Conservation (phyloP, 2,888 invertebrate genomes). For the Cremastinae sp. region DNA sequence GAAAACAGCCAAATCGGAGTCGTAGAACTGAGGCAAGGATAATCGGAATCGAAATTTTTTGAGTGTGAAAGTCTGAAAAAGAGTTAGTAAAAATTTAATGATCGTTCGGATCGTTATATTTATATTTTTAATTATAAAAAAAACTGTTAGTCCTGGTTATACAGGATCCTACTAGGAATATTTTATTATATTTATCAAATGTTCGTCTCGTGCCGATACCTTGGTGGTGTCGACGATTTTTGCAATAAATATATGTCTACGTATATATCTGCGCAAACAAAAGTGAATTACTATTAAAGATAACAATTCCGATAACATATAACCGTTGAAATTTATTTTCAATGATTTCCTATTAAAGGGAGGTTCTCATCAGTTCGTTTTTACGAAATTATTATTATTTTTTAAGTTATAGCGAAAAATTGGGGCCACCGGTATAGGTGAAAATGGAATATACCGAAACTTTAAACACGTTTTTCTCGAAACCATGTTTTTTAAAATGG, state of each 20-base stretch:
- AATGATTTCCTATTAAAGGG: too few species aligned
- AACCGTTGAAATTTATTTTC: too few species aligned
- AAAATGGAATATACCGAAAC: too few species aligned
- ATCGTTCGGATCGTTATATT: slow-evolving; percentile 65
- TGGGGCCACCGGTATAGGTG: too few species aligned
- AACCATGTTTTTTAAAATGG: too few species aligned
- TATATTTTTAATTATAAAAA: slow-evolving; percentile 62
- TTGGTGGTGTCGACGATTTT: slow-evolving; percentile 41
- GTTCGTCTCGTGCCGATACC: slow-evolving; percentile 36
- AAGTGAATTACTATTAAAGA: slow-evolving; percentile 48
- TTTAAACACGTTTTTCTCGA: too few species aligned
- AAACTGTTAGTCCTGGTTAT: slow-evolving; percentile 73
- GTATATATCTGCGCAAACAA: slow-evolving; percentile 30
- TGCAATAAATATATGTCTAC: slow-evolving; percentile 51
- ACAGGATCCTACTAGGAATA: slow-evolving; percentile 70
- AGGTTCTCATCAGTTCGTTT: too few species aligned
- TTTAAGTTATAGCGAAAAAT: too few species aligned
- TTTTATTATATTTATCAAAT: slow-evolving; percentile 73
- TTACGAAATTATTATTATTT: too few species aligned
- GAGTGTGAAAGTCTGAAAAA: slow-evolving; percentile 1
- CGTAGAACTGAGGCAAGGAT: slow-evolving; percentile 46
- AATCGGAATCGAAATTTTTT: slow-evolving; percentile 6
- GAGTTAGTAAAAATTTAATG: slow-evolving; percentile 40
- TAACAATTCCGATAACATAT: too few species aligned
- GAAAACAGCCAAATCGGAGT: slow-evolving; percentile 33